A percentile compares a stretch with the other conserved stretches of the same genome.
Evolutionary conservation across 2,113 vertebrate genomes (phyloP).

Genomic region (Amphiprion ocellaris): DNA sequence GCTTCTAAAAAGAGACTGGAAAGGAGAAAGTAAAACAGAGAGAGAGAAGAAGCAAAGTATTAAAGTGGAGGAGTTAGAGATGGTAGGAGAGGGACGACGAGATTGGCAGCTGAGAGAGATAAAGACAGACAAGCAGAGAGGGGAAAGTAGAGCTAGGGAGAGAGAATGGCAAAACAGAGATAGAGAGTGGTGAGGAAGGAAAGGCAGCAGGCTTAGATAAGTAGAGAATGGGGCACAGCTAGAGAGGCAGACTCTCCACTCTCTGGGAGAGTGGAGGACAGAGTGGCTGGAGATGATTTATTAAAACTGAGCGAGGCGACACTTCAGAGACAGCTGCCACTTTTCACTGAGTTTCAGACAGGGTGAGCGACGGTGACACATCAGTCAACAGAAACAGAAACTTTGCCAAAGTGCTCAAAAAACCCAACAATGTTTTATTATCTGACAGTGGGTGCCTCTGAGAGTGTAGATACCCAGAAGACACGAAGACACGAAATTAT

Average conservation of each 20-base stretch:
- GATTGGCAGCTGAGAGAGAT: conserved; percentile 65
- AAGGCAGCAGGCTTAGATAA: conserved; percentile 54
- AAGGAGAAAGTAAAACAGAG: conserved; percentile 15
- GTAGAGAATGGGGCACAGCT: conserved; percentile 43
- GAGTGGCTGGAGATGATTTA: conserved; percentile 61
- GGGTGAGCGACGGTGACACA: conserved; percentile 34
- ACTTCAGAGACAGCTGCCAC: conserved; percentile 66
- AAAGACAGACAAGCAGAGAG: conserved; percentile 52
- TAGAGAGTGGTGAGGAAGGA: conserved; percentile 31
- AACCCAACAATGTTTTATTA: conserved; percentile 18
- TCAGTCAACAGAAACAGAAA: conserved; percentile 50
- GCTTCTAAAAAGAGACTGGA: conserved; percentile 46
- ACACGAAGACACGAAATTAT: not conserved
- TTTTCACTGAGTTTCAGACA: conserved; percentile 62
- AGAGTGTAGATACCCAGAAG: conserved; percentile 8
- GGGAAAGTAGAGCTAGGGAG: conserved; percentile 42
- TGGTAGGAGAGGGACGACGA: conserved; percentile 40
- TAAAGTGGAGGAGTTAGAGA: conserved; percentile 33
- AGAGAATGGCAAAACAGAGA: conserved; percentile 47
- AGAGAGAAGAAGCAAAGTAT: conserved; percentile 37
- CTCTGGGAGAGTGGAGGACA: conserved; percentile 26
- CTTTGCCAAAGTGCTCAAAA: conserved; percentile 9
- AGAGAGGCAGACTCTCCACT: conserved; percentile 19
- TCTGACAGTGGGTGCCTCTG: not conserved
- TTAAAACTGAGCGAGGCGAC: conserved; percentile 55